These are phyloP conservation scores for Molossus alvarezi DNA, from an alignment of 2,797 vertebrate species.

Conservation along the genomic window DNA sequence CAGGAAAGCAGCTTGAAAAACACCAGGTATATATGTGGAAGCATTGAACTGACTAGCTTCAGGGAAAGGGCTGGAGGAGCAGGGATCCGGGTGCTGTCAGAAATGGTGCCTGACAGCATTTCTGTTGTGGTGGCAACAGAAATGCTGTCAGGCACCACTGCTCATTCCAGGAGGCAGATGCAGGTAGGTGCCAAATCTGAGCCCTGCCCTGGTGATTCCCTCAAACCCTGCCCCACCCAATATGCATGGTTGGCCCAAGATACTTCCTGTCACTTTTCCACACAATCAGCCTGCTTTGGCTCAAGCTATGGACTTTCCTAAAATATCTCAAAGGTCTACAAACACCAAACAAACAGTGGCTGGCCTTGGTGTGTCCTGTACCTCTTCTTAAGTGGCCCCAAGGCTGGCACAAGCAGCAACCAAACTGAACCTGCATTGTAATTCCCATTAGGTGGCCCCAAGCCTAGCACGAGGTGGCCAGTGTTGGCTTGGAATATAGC, in stretches of 20 bases:
- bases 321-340: not conserved
- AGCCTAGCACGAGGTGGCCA: not conserved
- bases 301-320: not conserved
- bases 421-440: not conserved
- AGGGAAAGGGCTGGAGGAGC: not conserved
- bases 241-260: not conserved
- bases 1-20: not conserved
- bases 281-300: not conserved
- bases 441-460: not conserved
- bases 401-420: not conserved
- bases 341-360: not conserved
- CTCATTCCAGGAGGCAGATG: not conserved
- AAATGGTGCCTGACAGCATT: no score
- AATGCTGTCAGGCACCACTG: not conserved
- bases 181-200: not conserved
- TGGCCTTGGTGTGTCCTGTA: not conserved
- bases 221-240: not conserved
- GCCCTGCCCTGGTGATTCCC: not conserved
- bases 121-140: not conserved
- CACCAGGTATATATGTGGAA: no score
- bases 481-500: not conserved
- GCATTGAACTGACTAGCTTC: not conserved
- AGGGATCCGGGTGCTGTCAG: not conserved
- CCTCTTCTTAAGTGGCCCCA: not conserved
- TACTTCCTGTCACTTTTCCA: not conserved